Evolutionary conservation across 2,113 vertebrate genomes (phyloP).

Genomic region (Lasiurus cinereus): DNA sequence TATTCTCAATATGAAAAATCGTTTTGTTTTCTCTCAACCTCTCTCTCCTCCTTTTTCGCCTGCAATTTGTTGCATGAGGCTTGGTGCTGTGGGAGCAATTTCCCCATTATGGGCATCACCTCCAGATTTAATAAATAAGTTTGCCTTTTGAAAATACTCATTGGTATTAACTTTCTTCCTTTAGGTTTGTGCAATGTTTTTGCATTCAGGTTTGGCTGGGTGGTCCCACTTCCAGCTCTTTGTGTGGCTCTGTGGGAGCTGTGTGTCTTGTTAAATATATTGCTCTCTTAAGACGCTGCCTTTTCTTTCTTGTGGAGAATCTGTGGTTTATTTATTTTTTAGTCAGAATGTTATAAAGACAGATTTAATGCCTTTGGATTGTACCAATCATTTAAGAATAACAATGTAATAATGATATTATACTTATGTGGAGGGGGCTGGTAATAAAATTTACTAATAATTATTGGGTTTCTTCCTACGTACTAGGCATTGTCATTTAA

Average conservation of each 20-base stretch:
- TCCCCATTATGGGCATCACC: background rate
- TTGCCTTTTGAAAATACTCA: background rate
- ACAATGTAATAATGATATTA: background rate
- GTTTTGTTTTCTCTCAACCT: background rate
- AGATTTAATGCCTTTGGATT: conserved; percentile 2
- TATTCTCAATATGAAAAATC: background rate
- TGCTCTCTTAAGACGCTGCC: background rate
- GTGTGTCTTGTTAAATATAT: background rate
- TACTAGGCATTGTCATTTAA: background rate
- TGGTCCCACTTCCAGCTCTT: background rate
- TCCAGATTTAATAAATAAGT: background rate
- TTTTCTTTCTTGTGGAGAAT: conserved; percentile 27
- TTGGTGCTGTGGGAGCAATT: background rate
- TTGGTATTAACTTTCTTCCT: background rate
- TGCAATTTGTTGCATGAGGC: background rate
- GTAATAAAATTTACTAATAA: background rate
- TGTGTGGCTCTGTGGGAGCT: background rate
- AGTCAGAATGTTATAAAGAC: conserved; percentile 3
- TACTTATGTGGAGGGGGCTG: background rate
- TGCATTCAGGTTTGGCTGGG: background rate
- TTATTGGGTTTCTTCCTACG: background rate
- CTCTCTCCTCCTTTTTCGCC: background rate
- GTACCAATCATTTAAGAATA: background rate
- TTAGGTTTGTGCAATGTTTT: background rate
- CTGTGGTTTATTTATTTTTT: background rate